Base-by-base conservation (phyloP, 1,140 invertebrate genomes). In the Hormaphis cornu region DNA sequence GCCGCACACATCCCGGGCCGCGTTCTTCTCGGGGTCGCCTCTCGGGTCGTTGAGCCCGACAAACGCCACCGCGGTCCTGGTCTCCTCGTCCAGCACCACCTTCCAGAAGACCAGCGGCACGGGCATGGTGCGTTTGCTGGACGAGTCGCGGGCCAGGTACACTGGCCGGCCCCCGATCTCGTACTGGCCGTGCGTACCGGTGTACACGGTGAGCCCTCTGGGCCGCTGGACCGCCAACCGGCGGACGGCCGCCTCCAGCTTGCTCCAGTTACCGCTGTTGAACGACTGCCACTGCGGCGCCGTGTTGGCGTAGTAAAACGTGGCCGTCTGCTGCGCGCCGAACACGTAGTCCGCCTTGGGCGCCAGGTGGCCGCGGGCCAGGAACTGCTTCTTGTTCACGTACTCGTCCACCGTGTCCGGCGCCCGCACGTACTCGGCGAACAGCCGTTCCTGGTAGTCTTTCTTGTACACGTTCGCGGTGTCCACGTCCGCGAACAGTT, bases 241-340 rank as follows among this genome's bases (percentile, higher is more conserved):
- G 30, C 72, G 33, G 14, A 72, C 52, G 14, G 44, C 61, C 16
- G 37, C 44, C 66, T 75, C 74, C 10, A 75, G n/a, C 20, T 30
- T n/a, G 7, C 58, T 35, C 83, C 84, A 85, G 71, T 84, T 84
- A 8, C 79, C 79, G 14, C 72, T 76, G 73, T 86, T 85, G 70
- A 85, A 81, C 10, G 74, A 75, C 69, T 81, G 79, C 83, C 83
- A 85, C 72, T 85, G 82, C 10, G 83, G 82, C 0, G 79, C 81
- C 0, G 77, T 78, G 72, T 85, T 86, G 4, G 83, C 72, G 66
- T 81, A 83, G 72, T 79, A 82, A 63, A 81, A 83, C 0, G 79
- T 81, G 0, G 77, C 74, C 10, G 71, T 73, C 22, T 81, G 78
- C 69, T 78, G 75, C 1, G 74, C 35, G 4, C 76, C 79, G 42